Evolutionary conservation across 2,113 vertebrate species (phyloP).

Genomic region (Ammodytes marinus): DNA sequence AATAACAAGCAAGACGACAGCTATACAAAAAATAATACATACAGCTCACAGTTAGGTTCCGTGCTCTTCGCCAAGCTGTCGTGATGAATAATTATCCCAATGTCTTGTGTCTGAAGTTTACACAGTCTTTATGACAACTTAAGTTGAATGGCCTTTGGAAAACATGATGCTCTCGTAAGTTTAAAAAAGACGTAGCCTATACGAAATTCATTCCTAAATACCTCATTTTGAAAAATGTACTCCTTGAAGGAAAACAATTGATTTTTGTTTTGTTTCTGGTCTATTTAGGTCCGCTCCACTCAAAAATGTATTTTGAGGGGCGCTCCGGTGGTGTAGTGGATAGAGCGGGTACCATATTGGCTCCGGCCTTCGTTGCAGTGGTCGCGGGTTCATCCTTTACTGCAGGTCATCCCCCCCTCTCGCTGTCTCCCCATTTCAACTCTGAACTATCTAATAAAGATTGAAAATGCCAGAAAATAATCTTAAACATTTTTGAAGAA

Average conservation of each 20-base stretch:
- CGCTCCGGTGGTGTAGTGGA: too few species aligned
- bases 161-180: not conserved
- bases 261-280: not conserved
- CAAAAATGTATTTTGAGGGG: not conserved
- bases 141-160: slow-evolving; percentile 41
- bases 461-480: too few species aligned
- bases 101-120: slow-evolving; percentile 40
- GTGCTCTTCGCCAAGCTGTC: slow-evolving; percentile 57
- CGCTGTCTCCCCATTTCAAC: too few species aligned
- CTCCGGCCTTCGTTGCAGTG: too few species aligned
- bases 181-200: not conserved
- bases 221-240: not conserved
- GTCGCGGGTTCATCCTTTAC: too few species aligned
- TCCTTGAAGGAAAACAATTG: not conserved
- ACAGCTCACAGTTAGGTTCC: slow-evolving; percentile 42
- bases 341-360: too few species aligned
- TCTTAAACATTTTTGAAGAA: too few species aligned
- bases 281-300: not conserved
- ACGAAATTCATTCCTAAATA: slow-evolving; percentile 2
- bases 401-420: too few species aligned
- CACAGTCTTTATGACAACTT: slow-evolving; percentile 1
- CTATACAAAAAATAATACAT: slow-evolving; percentile 57
- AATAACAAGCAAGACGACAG: slow-evolving; percentile 47
- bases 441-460: too few species aligned
- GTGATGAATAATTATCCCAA: slow-evolving; percentile 56